Conservation (phyloP, 2,888 invertebrate genomes). For the Chrysomela aeneicollis region DNA sequence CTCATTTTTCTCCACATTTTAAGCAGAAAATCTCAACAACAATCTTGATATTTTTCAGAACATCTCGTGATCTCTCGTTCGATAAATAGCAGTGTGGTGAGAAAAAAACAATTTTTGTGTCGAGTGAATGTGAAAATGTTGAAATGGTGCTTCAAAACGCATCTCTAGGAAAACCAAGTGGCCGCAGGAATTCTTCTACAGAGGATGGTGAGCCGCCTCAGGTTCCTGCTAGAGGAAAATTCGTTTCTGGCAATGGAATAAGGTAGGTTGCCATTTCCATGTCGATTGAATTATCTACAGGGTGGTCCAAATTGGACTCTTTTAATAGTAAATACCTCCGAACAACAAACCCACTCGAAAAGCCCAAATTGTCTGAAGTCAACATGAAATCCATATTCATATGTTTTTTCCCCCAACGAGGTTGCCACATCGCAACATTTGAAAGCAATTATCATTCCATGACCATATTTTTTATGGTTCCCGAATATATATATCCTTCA, state of each 20-base stretch:
- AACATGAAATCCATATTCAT: no score
- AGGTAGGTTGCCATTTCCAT: no score
- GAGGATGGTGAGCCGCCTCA: conserved; percentile 43
- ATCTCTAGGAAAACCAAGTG: conserved; percentile 31
- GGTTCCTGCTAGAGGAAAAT: conserved; percentile 46
- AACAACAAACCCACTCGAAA: no score
- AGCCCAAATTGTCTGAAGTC: no score
- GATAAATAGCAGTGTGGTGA: not conserved
- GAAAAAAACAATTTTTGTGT: conserved; percentile 6
- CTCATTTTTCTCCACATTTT: not conserved
- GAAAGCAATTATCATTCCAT: no score
- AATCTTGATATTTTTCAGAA: not conserved
- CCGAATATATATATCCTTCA: no score
- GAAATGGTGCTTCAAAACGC: conserved; percentile 49
- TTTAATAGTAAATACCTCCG: no score
- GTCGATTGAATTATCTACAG: no score
- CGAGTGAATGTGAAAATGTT: conserved; percentile 37
- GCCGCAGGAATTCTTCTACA: conserved; percentile 38
- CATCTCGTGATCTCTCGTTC: not conserved
- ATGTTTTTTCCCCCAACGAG: no score
- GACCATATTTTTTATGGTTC: no score
- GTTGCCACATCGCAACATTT: no score
- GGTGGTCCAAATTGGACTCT: no score
- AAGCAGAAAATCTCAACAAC: not conserved
- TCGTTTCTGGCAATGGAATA: conserved; percentile 38